Evolutionary conservation across 2,888 invertebrate species (phyloP), one percentile per base, ranked within the genome.

Genomic region (Therioaphis trifolii): DNA sequence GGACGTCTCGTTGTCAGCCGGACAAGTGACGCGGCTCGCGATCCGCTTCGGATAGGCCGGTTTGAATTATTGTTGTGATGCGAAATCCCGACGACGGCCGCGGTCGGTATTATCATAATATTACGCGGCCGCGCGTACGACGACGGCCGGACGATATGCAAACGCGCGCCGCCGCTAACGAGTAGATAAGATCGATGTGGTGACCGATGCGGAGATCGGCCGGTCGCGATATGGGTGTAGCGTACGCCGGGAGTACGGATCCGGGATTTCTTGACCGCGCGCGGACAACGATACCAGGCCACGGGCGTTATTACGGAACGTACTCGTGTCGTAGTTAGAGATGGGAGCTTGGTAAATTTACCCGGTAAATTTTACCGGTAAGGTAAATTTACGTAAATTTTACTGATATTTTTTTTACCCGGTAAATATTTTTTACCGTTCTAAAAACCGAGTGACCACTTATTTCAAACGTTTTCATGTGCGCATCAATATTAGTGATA

Each of bases 101-200:
- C 43, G 15, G 21, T 29, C 7, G 21, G 9, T 29, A 0, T 24
- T 9, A 9, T 15, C 58, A 40, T 75, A 40, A 40, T 18, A 9
- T 35, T 71, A 12, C 49, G 35, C 35, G 55, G n/a, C 15, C 27
- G 24, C 11, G 27, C 18, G 68, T 52, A 66, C 9, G 18, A 15
- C 9, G 11, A n/a, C n/a, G 12, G 24, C 24, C 12, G 18, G 35
- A 7, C 29, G 21, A 63, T 77, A 78, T 78, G 78, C 52, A 79
- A 79, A 79, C 52, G 40, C 68, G 68, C 15, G 11, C 78, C 15
- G 11, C 78, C 78, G 27, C 78, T 79, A 79, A 79, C 78, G 78
- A 79, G 78, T 69, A 69, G 52, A 35, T 55, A 68, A 69, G 78
- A 79, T 69, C 55, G 52, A 55, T 69, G 78, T 69, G 78, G 78